Percentiles rank a stretch among this genome's conserved stretches.
Evolutionary conservation across 2,797 vertebrate genomes (phyloP).

Genomic region (Pseudochirops cupreus): DNA sequence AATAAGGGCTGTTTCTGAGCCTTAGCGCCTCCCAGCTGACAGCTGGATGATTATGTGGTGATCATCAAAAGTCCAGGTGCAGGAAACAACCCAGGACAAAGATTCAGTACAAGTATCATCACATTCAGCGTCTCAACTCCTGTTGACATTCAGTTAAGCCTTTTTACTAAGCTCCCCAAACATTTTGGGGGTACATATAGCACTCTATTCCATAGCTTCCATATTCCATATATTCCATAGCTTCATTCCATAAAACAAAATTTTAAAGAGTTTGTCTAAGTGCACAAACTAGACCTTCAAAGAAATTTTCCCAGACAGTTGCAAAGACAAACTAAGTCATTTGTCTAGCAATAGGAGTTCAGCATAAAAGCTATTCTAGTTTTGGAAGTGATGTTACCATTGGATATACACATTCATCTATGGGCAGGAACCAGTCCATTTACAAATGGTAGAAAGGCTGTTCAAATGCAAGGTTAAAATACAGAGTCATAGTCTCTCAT

Average conservation of each 20-base stretch:
- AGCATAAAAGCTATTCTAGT: slow-evolving; percentile 12
- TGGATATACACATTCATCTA: not conserved
- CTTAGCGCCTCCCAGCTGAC: not conserved
- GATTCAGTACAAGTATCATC: not conserved
- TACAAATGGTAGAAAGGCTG: not conserved
- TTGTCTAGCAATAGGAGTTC: not conserved
- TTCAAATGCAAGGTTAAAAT: not conserved
- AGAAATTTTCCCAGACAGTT: slow-evolving; percentile 2
- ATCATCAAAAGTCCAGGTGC: slow-evolving; percentile 26
- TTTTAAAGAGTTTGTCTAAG: not conserved
- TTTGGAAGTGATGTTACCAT: not conserved
- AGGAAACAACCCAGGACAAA: not conserved
- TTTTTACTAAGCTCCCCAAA: not conserved
- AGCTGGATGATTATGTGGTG: not conserved
- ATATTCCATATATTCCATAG: not conserved
- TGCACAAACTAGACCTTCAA: not conserved
- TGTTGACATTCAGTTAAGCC: not conserved
- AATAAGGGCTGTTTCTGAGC: slow-evolving; percentile 17
- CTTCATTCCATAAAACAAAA: not conserved
- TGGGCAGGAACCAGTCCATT: not conserved
- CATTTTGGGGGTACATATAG: not conserved
- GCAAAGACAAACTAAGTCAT: slow-evolving; percentile 21
- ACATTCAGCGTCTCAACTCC: slow-evolving; percentile 4
- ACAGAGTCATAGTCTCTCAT: not conserved
- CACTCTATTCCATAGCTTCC: not conserved